Percentiles rank a stretch among this genome's conserved stretches.
phyloP scores from a whole-genome alignment of 2,888 invertebrate species.

The Minunthozetes semirufus region DNA sequence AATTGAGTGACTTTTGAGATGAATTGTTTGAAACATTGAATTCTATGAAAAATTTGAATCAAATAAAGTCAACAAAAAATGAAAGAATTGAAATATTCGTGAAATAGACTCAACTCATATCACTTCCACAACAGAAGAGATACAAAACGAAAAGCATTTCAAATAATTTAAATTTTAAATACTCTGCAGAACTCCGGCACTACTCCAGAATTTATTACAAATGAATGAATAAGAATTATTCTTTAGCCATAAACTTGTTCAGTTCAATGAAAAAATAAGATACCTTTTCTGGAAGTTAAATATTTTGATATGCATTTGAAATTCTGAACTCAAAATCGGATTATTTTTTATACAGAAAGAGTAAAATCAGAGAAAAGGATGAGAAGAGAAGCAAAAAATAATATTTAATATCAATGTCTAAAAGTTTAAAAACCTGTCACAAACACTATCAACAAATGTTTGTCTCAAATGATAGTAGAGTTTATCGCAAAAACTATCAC shows the following conservation, averaged over 20 bases:
- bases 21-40: too few species aligned
- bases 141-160: not conserved
- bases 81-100: too few species aligned
- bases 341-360: not conserved
- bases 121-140: not conserved
- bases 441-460: slow-evolving; percentile 31
- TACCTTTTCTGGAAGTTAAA: not conserved
- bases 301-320: not conserved
- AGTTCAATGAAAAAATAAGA: not conserved
- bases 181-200: not conserved
- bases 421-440: slow-evolving; percentile 26
- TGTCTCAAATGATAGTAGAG: not conserved
- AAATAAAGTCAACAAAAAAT: too few species aligned
- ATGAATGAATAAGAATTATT: slow-evolving; percentile 12
- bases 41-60: too few species aligned
- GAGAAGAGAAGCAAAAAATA: not conserved
- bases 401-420: slow-evolving; percentile 25
- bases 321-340: not conserved
- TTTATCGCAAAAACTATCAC: slow-evolving; percentile 15
- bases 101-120: too few species aligned
- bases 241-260: not conserved
- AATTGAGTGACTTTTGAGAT: too few species aligned
- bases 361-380: not conserved
- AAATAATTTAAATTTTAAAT: not conserved
- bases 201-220: not conserved